These are phyloP conservation scores for Nyctibius grandis DNA, from an alignment of 2,797 vertebrate species.

Conservation along the genomic window DNA sequence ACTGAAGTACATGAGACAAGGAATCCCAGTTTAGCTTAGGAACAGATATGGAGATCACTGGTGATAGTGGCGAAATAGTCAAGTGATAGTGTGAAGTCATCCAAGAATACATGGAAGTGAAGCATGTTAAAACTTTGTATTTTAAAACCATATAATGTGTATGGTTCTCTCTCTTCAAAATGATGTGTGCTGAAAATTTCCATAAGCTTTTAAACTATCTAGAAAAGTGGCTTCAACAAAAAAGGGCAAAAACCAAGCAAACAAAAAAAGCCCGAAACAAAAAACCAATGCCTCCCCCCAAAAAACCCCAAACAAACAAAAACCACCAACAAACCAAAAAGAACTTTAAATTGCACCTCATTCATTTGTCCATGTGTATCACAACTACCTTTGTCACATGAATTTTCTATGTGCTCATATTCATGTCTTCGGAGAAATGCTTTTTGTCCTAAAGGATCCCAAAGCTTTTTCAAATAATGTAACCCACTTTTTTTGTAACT, in stretches of 20 bases:
- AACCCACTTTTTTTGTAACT: not conserved
- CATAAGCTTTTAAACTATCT: not conserved
- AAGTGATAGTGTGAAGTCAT: not conserved
- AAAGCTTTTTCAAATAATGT: not conserved
- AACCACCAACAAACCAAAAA: not conserved
- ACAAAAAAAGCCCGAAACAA: not conserved
- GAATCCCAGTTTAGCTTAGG: not conserved
- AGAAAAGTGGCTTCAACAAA: not conserved
- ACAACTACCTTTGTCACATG: not conserved
- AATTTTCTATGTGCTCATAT: not conserved
- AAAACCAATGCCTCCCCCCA: too few species aligned
- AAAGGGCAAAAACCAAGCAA: not conserved
- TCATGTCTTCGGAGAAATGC: not conserved
- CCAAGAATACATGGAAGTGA: not conserved
- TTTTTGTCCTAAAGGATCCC: not conserved
- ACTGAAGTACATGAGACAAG: not conserved
- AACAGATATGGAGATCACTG: not conserved
- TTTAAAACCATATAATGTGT: not conserved
- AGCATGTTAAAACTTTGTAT: not conserved
- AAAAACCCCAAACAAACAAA: not conserved
- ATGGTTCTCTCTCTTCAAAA: not conserved
- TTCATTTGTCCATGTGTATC: not conserved
- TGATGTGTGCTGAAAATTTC: not conserved
- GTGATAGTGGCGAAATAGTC: not conserved
- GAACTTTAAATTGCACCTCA: not conserved